A percentile compares a stretch with the other conserved stretches of the same genome.
Conservation (phyloP, 1,140 invertebrate genomes). For the Neotoxoptera formosana region DNA sequence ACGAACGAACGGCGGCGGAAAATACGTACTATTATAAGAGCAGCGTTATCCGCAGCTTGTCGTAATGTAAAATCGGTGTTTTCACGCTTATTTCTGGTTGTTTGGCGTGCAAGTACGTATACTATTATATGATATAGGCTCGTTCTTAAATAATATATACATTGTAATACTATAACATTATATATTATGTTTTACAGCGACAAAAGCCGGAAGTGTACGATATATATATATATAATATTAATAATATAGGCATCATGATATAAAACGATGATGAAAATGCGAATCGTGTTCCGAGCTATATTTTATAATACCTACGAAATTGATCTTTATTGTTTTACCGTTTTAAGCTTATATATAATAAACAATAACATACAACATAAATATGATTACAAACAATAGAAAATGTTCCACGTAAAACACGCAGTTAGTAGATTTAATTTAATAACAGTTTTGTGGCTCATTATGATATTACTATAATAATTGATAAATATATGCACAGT, state of each 20-base stretch:
- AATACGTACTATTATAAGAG: not conserved
- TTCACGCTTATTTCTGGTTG: not conserved
- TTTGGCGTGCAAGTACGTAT: not conserved
- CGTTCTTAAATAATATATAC: not conserved
- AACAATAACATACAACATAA: too few relatives aligned
- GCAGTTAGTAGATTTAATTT: not conserved
- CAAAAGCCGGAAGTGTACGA: not conserved
- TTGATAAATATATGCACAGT: not conserved
- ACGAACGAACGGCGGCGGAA: not conserved
- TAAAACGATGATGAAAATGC: not conserved
- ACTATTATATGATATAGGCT: not conserved
- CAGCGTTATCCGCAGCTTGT: not conserved
- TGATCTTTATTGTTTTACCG: not conserved
- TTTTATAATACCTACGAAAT: not conserved
- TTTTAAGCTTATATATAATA: not conserved
- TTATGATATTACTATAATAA: not conserved
- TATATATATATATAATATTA: not conserved
- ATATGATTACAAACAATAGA: not conserved
- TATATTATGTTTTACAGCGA: not conserved
- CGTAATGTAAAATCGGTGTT: constrained; percentile 33
- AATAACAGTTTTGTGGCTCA: not conserved
- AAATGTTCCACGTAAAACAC: not conserved
- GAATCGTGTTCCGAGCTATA: not conserved
- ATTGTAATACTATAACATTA: not conserved
- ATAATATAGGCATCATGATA: not conserved